Percentiles rank a stretch among this genome's conserved stretches.
Conservation (phyloP, 1,140 invertebrate species). For the Paraescarpia echinospica region DNA sequence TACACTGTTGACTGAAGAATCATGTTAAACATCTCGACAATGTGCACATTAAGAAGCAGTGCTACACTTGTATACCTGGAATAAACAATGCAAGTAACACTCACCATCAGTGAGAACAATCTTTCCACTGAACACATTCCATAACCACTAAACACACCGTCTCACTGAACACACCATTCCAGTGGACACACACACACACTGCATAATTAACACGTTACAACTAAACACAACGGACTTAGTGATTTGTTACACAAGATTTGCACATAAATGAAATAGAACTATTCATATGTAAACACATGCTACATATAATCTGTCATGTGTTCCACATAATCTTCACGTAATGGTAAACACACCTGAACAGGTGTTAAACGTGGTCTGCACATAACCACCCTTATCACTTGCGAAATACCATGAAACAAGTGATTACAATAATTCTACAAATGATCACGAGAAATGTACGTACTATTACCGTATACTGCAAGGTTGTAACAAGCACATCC, state of each 20-base stretch:
- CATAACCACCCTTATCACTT: background rate
- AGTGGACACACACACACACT: background rate
- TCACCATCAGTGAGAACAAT: background rate
- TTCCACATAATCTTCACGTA: too few relatives aligned
- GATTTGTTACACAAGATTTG: background rate
- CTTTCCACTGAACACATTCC: background rate
- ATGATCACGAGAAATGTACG: background rate
- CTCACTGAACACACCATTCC: background rate
- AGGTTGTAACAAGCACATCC: too few relatives aligned
- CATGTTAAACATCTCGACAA: background rate
- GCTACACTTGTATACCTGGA: background rate
- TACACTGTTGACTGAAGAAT: background rate
- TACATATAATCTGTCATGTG: background rate
- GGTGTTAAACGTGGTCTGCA: background rate
- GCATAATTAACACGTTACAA: background rate
- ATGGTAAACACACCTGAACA: background rate
- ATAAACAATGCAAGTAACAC: background rate
- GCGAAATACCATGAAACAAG: background rate
- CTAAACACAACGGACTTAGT: background rate
- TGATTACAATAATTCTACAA: background rate
- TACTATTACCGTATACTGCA: too few relatives aligned
- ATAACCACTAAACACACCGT: background rate
- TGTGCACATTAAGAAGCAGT: background rate
- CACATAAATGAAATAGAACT: background rate
- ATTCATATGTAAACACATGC: background rate